Conservation (phyloP, 2,888 invertebrate species). For the Rhamphomyia laevipes region DNA sequence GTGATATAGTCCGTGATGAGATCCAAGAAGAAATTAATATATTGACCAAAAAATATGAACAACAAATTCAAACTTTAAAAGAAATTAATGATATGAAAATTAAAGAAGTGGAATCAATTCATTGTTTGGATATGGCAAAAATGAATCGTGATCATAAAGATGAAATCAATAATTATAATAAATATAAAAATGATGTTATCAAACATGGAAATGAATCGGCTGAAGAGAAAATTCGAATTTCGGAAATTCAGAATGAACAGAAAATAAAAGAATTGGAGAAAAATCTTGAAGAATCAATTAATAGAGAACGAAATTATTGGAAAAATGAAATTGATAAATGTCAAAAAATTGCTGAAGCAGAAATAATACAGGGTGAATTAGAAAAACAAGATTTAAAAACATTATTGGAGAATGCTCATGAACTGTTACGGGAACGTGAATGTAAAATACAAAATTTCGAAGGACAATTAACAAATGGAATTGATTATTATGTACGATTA, state of each 20-base stretch:
- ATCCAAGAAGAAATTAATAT: slow-evolving; percentile 30
- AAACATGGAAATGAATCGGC: slow-evolving; percentile 32
- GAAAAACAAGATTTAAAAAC: slow-evolving; percentile 41
- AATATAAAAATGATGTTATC: slow-evolving; percentile 22
- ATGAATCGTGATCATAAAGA: slow-evolving; percentile 13
- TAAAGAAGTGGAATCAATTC: slow-evolving; percentile 17
- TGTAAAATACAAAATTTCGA: slow-evolving; percentile 34
- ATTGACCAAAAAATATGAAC: slow-evolving; percentile 16
- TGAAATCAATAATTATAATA: slow-evolving; percentile 6
- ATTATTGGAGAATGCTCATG: slow-evolving; percentile 34
- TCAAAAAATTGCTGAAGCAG: slow-evolving; percentile 43
- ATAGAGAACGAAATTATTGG: slow-evolving; percentile 37
- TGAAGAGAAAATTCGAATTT: slow-evolving; percentile 31
- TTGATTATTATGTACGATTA: slow-evolving; percentile 32
- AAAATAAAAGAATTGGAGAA: slow-evolving; percentile 38
- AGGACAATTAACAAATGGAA: slow-evolving; percentile 32
- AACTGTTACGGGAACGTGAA: slow-evolving; percentile 34
- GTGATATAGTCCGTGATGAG: slow-evolving; percentile 30
- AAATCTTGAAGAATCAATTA: slow-evolving; percentile 35
- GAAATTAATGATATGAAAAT: slow-evolving; percentile 18
- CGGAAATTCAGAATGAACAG: slow-evolving; percentile 36
- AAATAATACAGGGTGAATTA: slow-evolving; percentile 41
- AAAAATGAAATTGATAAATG: slow-evolving; percentile 42
- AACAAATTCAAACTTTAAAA: slow-evolving; percentile 12
- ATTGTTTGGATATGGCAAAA: slow-evolving; percentile 12